A percentile compares a stretch with the other conserved stretches of the same genome.
Conservation (phyloP, 2,888 invertebrate species). For the Drosophila engyochracea region DNA sequence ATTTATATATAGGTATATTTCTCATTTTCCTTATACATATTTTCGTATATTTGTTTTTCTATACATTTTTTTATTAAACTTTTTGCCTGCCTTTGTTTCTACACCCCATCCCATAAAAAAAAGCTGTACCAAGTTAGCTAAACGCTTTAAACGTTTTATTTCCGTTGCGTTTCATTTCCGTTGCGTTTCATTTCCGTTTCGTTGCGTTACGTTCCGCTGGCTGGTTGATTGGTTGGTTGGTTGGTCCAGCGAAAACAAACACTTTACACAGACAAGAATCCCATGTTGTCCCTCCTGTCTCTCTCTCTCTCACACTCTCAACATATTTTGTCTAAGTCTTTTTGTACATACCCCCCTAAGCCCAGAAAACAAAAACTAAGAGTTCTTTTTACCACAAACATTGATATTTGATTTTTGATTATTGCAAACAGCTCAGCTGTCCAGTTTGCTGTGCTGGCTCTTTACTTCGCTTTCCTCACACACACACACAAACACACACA, state of each 20-base stretch:
- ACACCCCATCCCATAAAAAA: constrained; percentile 6
- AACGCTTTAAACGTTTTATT: constrained; percentile 46
- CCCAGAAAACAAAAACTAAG: constrained; percentile 4
- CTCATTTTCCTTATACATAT: constrained; percentile 23
- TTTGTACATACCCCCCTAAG: constrained; percentile 53
- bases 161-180: constrained; percentile 40
- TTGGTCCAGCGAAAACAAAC: constrained; percentile 52
- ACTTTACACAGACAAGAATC: constrained; percentile 57
- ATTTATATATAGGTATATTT: constrained; percentile 21
- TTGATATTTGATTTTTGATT: constrained; percentile 17
- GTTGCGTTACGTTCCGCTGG: constrained; percentile 61
- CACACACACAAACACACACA: not conserved
- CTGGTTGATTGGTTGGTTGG: constrained; percentile 63
- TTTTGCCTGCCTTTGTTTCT: constrained; percentile 53
- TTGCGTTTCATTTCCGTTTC: constrained; percentile 40
- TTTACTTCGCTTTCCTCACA: constrained; percentile 26
- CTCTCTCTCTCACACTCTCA: constrained; percentile 20
- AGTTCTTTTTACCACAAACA: constrained; percentile 14
- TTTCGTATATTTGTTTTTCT: constrained; percentile 29
- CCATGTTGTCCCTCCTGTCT: constrained; percentile 84
- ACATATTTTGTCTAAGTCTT: constrained; percentile 35
- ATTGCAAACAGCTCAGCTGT: constrained; percentile 44
- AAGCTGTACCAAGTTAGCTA: constrained; percentile 44
- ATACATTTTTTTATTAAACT: constrained; percentile 7
- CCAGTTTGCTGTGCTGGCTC: constrained; percentile 58